These are phyloP conservation scores for Malurus alboscapulatus DNA, from an alignment of 2,113 vertebrate genomes.

Conservation along the genomic window DNA sequence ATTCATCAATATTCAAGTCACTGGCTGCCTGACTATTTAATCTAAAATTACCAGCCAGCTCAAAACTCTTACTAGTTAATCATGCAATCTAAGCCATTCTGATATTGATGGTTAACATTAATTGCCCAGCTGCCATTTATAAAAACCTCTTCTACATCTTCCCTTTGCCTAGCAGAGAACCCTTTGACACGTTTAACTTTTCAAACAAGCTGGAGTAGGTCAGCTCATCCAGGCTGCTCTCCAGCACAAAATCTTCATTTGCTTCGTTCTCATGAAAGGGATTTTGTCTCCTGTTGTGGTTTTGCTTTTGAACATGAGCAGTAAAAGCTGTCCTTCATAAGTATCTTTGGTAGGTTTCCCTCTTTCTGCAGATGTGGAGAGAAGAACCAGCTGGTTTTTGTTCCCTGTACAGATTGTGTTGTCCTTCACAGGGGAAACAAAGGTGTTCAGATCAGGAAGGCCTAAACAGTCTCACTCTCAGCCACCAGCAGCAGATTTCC, in stretches of 20 bases:
- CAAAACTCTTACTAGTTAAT: constrained; percentile 70
- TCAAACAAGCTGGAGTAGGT: background rate
- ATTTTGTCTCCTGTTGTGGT: background rate
- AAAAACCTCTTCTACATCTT: constrained; percentile 23
- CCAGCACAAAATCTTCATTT: background rate
- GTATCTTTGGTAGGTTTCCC: background rate
- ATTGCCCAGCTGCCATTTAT: constrained; percentile 57
- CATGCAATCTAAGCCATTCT: constrained; percentile 64
- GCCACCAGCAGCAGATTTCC: background rate
- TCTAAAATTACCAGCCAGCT: constrained; percentile 68
- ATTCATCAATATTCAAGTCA: constrained; percentile 70
- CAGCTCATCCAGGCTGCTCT: background rate
- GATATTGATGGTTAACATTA: constrained; percentile 68
- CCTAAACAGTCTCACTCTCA: background rate
- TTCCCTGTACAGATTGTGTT: background rate
- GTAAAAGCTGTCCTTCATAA: background rate
- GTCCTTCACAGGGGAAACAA: background rate
- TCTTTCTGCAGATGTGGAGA: background rate
- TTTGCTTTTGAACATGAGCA: constrained; percentile 1
- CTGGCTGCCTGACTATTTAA: constrained; percentile 65
- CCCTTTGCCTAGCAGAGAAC: background rate
- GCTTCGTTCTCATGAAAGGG: background rate
- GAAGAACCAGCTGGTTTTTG: background rate
- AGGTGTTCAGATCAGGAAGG: background rate
- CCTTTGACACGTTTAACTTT: background rate